Evolutionary conservation across 1,140 invertebrate genomes (phyloP), one percentile per base, ranked within the genome.

Genomic region (Scaptomyza graminum): DNA sequence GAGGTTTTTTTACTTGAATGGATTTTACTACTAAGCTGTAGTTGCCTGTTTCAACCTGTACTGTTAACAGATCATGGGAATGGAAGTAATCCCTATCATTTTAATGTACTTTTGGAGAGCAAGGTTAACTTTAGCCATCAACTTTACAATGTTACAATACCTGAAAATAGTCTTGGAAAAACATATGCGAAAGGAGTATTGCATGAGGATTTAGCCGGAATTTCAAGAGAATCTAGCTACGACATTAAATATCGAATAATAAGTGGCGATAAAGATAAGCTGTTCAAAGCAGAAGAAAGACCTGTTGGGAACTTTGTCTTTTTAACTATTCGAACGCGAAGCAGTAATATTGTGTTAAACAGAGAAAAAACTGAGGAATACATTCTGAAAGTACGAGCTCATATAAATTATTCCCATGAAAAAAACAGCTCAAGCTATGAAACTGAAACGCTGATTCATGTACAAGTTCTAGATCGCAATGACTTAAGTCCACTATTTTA

Each of bases 241-340:
- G 94, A 95, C 62, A 93, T 99, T 11, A 95, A 95, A 66, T 97
- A 95, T 91, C 95, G 95, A 76, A 98, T 99, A 90, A 93, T 95
- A 12, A 94, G 94, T 71, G 97, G 97, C 25, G 97, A 99, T 92
- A 94, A 95, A 25, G 95, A 97, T 62, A 96, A 96, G 85, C 96
- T 98, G 89, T 99, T 99, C 93, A 98, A 98, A 91, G 96, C 97
- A 0, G 97, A 98, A 90, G 95, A 97, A 56, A 93, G 95, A 12
- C 92, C 95, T 28, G 95, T 99, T 9, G 98, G 97, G 16, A 97
- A 99, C 92, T 99, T 98, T 93, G 97, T 96, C 92, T 99, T 99
- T 91, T 93, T 99, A 18, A 93, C 96, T 31, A 95, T 99, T 61
- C 93, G 97, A 74, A 98, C 96, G 64, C 94, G 96, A 84, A 97